Conservation (phyloP, 2,888 invertebrate genomes). For the Cryptus viduatorius region DNA sequence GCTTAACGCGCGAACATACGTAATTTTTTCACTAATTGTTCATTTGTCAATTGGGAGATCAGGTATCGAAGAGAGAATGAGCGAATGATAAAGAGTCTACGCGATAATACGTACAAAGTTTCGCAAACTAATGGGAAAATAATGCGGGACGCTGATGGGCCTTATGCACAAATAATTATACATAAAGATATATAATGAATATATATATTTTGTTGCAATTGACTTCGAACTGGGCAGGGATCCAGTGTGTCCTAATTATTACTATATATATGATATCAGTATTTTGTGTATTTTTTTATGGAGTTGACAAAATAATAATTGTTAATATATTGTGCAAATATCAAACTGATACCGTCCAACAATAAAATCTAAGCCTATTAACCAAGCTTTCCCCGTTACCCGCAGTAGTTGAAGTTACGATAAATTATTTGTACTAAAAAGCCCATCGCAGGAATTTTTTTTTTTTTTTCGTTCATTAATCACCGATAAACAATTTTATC, state of each 20-base stretch:
- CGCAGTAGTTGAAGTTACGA: constrained; percentile 11
- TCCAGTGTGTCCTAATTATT: constrained; percentile 75
- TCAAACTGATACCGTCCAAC: constrained; percentile 84
- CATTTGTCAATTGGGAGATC: constrained; percentile 17
- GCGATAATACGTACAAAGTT: constrained; percentile 56
- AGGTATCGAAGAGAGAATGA: neutral
- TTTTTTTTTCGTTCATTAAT: neutral
- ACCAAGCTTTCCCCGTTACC: constrained; percentile 69
- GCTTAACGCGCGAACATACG: neutral
- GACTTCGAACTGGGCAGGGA: constrained; percentile 82
- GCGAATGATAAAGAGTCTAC: constrained; percentile 53
- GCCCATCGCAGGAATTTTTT: neutral
- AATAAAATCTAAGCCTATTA: constrained; percentile 82
- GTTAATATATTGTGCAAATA: constrained; percentile 84
- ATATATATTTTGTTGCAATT: constrained; percentile 79
- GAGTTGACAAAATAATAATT: constrained; percentile 80
- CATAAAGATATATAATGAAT: constrained; percentile 65
- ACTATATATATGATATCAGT: constrained; percentile 80
- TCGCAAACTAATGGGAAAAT: constrained; percentile 60
- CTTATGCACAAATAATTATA: constrained; percentile 75
- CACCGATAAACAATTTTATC: neutral
- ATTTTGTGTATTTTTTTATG: constrained; percentile 80
- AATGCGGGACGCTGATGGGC: constrained; percentile 72
- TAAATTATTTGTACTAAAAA: constrained; percentile 16
- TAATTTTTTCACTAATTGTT: neutral